Evolutionary conservation across 2,797 vertebrate genomes (phyloP), one percentile per base, ranked within the genome.

Genomic region (Argya squamiceps): DNA sequence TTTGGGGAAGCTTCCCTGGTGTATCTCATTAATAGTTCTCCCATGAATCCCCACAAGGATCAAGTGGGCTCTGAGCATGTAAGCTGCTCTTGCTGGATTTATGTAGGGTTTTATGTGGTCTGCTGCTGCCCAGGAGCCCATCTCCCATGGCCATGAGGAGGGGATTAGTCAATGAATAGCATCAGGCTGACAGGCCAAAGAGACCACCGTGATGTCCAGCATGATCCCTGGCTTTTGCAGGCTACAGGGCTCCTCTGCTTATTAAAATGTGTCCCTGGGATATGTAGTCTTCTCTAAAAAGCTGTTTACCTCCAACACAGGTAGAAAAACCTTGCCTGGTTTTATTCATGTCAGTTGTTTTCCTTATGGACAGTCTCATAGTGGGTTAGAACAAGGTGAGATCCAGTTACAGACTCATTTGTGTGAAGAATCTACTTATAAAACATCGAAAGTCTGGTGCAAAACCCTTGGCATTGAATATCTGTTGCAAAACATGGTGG

Each of bases 181-280:
- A 52, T 58, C 19, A 77, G 34, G 11, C 36, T 88, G 64, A 16
- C 21, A 74, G 64, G 44, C n/a, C 50, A 37, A 7, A 67, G 58
- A 49, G 20, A 50, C 26, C 39, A 29, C 30, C 0, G 0, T 41
- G 74, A n/a, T 0, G 0, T 50, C 26, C 71, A 82, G 30, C 43
- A 52, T 27, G 32, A 52, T 80, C 26, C 20, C 52, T 2, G 11
- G 12, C 71, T 67, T 80, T 44, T 14, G 4, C 26, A 63, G n/a
- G n/a, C 43, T 43, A 11, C n/a, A 59, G 49, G 49, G 11, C 52
- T 77, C 16, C 41, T 62, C 83, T 62, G 24, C 34, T 56, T 84
- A 17, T 70, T 74, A 11, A 80, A 89, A 56, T 26, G 12, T 3
- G 0, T 80, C 44, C 39, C 49, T 60, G 32, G 43, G 14, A 34